Evolutionary conservation across 2,113 vertebrate species (phyloP).

Genomic region (Emydura subglobosa): DNA sequence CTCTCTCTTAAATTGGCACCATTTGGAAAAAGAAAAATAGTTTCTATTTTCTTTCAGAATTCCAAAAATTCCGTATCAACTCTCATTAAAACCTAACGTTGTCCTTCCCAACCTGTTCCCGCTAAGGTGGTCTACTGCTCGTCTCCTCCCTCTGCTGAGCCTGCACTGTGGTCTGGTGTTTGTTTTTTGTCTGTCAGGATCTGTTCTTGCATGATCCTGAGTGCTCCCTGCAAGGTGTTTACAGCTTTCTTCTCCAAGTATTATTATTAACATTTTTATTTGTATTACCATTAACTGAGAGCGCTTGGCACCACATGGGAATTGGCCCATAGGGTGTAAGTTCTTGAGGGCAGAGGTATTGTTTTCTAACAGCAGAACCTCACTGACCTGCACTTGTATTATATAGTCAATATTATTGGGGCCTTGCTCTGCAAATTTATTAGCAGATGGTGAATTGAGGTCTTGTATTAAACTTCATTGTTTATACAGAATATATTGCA

Average conservation of each 20-base stretch:
- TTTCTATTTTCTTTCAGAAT: constrained; percentile 13
- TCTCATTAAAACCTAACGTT: background rate
- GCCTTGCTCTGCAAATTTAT: background rate
- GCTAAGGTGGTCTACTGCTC: background rate
- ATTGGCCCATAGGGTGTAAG: background rate
- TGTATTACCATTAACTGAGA: background rate
- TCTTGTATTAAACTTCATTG: background rate
- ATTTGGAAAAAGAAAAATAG: constrained; percentile 10
- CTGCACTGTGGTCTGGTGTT: background rate
- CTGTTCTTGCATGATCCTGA: background rate
- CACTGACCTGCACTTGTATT: background rate
- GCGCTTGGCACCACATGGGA: background rate
- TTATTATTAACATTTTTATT: background rate
- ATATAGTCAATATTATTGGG: background rate
- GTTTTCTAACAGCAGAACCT: background rate
- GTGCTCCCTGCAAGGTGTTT: background rate
- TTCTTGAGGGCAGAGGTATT: background rate
- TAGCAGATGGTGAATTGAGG: background rate
- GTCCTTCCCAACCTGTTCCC: background rate
- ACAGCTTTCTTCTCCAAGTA: background rate
- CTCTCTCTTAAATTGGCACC: constrained; percentile 3
- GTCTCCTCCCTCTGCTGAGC: background rate
- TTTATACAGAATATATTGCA: background rate
- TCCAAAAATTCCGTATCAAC: constrained; percentile 12
- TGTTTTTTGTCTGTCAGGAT: background rate